Evolutionary conservation across 2,113 vertebrate species (phyloP).

Genomic region (Hystrix brachyura): DNA sequence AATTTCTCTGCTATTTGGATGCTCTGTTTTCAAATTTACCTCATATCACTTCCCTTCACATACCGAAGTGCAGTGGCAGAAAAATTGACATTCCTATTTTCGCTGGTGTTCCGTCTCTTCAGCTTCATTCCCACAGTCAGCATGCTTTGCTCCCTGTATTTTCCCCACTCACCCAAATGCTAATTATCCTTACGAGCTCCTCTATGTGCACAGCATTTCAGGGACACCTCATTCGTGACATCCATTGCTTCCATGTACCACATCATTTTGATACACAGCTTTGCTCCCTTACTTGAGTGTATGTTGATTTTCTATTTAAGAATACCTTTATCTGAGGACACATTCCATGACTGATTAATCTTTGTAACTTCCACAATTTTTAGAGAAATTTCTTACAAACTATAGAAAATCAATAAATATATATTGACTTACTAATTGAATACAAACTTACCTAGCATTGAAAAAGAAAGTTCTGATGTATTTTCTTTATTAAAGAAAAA

Average conservation of each 20-base stretch:
- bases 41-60: not conserved
- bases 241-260: not conserved
- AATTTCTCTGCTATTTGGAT: not conserved
- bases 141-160: not conserved
- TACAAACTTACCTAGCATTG: conserved; percentile 6
- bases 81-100: not conserved
- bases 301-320: not conserved
- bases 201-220: not conserved
- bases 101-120: not conserved
- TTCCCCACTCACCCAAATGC: not conserved
- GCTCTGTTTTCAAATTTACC: not conserved
- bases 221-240: not conserved
- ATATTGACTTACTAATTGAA: not conserved
- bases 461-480: not conserved
- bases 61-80: not conserved
- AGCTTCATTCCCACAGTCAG: not conserved
- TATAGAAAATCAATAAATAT: not conserved
- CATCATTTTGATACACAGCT: not conserved
- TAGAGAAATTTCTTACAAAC: not conserved
- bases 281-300: not conserved
- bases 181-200: not conserved
- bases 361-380: not conserved
- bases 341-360: not conserved
- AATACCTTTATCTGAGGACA: not conserved
- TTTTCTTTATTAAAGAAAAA: not conserved